Evolutionary conservation across 2,888 invertebrate species (phyloP).

Genomic region (Drosophila trichaetosa): DNA sequence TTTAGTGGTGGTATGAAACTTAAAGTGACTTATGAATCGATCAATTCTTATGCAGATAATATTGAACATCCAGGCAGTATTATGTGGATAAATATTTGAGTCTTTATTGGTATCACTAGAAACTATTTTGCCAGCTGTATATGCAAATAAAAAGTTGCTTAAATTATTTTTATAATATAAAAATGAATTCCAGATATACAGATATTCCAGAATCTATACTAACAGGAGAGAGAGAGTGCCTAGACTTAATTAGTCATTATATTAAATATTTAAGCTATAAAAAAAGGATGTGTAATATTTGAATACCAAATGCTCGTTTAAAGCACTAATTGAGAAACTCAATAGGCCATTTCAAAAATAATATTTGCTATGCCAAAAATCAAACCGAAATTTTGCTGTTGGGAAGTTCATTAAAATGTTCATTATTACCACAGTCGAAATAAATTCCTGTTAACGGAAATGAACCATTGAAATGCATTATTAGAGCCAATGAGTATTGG

Average conservation of each 20-base stretch:
- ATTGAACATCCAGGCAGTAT: background rate
- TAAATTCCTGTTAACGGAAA: conserved; percentile 28
- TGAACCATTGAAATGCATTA: conserved; percentile 23
- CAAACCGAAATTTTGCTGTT: background rate
- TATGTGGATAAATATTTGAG: background rate
- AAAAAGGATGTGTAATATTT: background rate
- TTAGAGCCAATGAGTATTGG: background rate
- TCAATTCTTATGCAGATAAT: background rate
- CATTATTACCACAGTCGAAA: conserved; percentile 22
- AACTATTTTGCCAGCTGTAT: background rate
- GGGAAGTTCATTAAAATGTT: conserved; percentile 27
- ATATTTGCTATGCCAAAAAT: conserved; percentile 10
- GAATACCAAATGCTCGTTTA: background rate
- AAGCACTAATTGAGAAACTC: background rate
- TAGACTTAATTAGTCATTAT: background rate
- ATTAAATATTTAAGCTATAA: background rate
- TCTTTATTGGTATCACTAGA: background rate
- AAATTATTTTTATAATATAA: background rate
- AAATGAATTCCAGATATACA: background rate
- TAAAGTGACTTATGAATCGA: background rate
- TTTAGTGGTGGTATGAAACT: background rate
- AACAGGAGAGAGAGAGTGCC: background rate
- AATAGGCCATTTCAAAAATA: background rate
- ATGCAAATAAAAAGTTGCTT: background rate
- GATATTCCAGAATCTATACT: background rate